phyloP scores from a whole-genome alignment of 2,797 vertebrate species.

The Sebastes melanostomus region DNA sequence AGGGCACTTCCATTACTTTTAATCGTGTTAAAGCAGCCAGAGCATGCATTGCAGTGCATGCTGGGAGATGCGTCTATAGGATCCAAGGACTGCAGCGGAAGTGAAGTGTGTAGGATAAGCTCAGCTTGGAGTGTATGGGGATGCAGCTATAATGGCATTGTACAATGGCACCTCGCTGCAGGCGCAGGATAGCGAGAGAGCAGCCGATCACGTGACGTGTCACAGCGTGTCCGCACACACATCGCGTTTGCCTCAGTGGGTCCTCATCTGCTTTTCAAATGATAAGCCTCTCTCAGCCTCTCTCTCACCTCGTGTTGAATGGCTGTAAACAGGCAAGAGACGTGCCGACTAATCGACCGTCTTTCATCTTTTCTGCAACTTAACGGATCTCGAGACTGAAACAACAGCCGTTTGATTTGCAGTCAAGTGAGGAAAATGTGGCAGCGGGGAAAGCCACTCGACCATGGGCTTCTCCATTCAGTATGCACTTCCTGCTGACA shows the following conservation, averaged over 20 bases:
- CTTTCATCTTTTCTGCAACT: slow-evolving; percentile 37
- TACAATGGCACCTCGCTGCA: slow-evolving; percentile 30
- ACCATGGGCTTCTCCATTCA: slow-evolving; percentile 28
- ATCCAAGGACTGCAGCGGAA: slow-evolving; percentile 16
- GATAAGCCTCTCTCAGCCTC: slow-evolving; percentile 21
- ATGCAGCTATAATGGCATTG: neutral
- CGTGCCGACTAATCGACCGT: slow-evolving; percentile 12
- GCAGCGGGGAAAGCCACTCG: slow-evolving; percentile 38
- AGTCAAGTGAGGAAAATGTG: slow-evolving; percentile 39
- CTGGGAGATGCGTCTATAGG: slow-evolving; percentile 34
- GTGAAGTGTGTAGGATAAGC: slow-evolving; percentile 45
- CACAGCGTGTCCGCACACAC: slow-evolving; percentile 8
- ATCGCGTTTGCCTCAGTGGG: neutral
- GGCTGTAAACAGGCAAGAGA: slow-evolving; percentile 3
- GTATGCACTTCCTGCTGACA: slow-evolving; percentile 47
- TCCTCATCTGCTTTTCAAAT: slow-evolving; percentile 29
- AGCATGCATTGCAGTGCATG: slow-evolving; percentile 24
- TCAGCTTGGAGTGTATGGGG: neutral
- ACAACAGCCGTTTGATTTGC: slow-evolving; percentile 54
- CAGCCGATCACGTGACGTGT: slow-evolving; percentile 1
- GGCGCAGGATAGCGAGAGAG: slow-evolving; percentile 22
- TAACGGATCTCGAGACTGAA: slow-evolving; percentile 42
- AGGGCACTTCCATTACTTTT: slow-evolving; percentile 12
- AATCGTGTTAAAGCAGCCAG: slow-evolving; percentile 26
- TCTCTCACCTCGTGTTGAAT: neutral